These are phyloP conservation scores for Turnix velox DNA, from an alignment of 2,113 vertebrate species.

Conservation along the genomic window DNA sequence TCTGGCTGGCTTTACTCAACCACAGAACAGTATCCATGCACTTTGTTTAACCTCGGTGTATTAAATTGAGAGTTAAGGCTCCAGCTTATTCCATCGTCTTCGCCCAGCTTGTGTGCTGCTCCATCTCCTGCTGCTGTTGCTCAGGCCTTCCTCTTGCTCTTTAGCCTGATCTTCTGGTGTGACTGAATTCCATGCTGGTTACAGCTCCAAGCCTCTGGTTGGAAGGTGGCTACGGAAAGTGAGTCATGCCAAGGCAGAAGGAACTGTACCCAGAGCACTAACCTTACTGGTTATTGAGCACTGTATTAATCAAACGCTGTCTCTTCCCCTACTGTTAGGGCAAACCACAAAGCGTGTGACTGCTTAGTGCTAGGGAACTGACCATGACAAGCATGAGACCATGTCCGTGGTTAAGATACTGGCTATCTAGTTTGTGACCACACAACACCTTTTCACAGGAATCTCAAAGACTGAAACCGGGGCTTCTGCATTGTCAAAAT, in stretches of 20 bases:
- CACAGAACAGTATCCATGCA: conserved; percentile 58
- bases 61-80: conserved; percentile 45
- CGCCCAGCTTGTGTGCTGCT: not conserved
- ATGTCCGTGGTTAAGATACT: not conserved
- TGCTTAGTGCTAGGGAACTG: not conserved
- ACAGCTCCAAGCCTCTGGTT: not conserved
- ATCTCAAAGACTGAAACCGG: not conserved
- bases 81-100: conserved; percentile 36
- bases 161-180: not conserved
- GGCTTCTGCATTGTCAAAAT: not conserved
- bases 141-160: not conserved
- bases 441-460: not conserved
- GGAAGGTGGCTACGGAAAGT: conserved; percentile 25
- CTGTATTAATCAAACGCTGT: conserved; percentile 27
- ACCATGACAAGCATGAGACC: not conserved
- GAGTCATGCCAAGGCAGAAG: conserved; percentile 16
- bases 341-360: conserved; percentile 21
- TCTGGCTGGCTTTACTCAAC: conserved; percentile 54
- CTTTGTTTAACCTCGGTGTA: conserved; percentile 56
- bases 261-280: not conserved
- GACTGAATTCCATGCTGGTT: conserved; percentile 20
- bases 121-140: not conserved
- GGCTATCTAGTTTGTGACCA: not conserved
- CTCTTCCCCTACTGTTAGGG: not conserved
- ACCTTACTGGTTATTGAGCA: conserved; percentile 20